These are phyloP conservation scores for Acanthisitta chloris DNA, from an alignment of 2,113 vertebrate species.

Conservation along the genomic window DNA sequence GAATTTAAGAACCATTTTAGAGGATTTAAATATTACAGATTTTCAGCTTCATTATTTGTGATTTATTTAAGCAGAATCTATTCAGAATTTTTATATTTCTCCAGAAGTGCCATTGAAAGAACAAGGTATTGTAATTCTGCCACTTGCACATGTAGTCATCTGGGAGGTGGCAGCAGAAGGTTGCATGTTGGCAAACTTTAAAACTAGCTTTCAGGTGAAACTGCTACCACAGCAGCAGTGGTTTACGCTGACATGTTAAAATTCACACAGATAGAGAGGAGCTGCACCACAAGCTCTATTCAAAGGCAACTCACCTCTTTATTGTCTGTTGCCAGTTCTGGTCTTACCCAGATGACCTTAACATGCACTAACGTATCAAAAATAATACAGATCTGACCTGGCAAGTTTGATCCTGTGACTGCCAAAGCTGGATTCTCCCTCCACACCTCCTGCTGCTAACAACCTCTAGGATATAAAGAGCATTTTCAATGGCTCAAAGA, in stretches of 20 bases:
- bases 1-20: background rate
- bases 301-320: background rate
- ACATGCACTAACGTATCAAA: background rate
- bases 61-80: background rate
- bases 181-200: background rate
- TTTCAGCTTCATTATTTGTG: background rate
- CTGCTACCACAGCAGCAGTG: background rate
- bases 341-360: background rate
- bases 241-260: background rate
- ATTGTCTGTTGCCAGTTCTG: background rate
- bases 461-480: background rate
- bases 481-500: constrained; percentile 3
- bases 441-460: background rate
- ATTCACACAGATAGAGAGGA: background rate
- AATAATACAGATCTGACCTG: background rate
- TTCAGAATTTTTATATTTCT: background rate
- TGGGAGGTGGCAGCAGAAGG: background rate
- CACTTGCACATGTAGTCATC: background rate
- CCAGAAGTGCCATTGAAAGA: background rate
- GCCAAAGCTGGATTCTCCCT: constrained; percentile 6
- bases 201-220: background rate
- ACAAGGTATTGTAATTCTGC: accelerated
- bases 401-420: background rate
- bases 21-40: background rate
- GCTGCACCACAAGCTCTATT: background rate